Conservation (phyloP, 2,888 invertebrate species). For the Trachelus iudaicus region DNA sequence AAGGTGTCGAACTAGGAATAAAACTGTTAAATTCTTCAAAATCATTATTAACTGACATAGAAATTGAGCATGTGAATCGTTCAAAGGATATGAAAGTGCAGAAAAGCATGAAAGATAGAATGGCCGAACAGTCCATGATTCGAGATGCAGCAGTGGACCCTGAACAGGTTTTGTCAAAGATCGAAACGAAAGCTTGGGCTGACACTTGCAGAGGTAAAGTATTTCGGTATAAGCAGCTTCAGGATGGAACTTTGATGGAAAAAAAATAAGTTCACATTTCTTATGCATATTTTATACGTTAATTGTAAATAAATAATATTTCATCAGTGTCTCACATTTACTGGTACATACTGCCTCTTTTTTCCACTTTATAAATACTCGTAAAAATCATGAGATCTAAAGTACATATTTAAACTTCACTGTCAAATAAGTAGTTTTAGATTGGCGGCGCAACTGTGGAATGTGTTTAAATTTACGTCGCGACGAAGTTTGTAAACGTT, state of each 20-base stretch:
- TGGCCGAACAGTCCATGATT: conserved; percentile 27
- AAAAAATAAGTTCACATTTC: conserved; percentile 19
- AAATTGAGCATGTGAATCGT: not conserved
- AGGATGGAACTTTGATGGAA: conserved; percentile 44
- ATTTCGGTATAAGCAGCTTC: conserved; percentile 49
- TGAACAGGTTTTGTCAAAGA: conserved; percentile 45
- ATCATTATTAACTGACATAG: conserved; percentile 23
- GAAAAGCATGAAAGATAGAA: conserved; percentile 15
- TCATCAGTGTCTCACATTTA: no score
- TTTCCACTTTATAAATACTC: no score
- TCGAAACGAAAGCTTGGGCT: conserved; percentile 46
- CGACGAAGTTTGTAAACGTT: no score
- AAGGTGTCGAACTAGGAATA: conserved; percentile 35
- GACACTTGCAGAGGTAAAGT: conserved; percentile 40
- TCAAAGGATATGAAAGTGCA: not conserved
- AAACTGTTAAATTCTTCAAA: conserved; percentile 43
- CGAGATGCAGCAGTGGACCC: conserved; percentile 46
- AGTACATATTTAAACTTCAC: no score
- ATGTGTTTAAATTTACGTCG: no score
- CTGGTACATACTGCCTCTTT: no score
- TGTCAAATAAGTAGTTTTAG: no score
- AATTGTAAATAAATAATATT: not conserved
- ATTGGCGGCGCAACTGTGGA: no score
- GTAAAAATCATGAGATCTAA: no score
- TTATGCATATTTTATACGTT: not conserved